A percentile compares a stretch with the other conserved stretches of the same genome.
These are phyloP conservation scores for Esperia sulphurella DNA, from an alignment of 2,888 invertebrate species.

Conservation along the genomic window DNA sequence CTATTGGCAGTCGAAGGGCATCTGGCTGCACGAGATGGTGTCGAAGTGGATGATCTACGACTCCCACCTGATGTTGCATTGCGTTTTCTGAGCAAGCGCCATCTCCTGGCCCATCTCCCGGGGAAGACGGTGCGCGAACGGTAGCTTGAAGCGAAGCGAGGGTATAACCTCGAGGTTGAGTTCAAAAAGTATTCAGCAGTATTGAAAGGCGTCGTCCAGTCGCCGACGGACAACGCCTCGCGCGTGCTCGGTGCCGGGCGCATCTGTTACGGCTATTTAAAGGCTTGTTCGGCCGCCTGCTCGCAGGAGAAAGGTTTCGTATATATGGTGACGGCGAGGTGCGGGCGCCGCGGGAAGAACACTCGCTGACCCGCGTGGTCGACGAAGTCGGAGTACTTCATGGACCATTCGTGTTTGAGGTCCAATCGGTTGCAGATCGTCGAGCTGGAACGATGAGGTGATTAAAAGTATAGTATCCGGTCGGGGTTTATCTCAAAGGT, in stretches of 20 bases:
- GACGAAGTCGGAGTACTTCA: conserved; percentile 73
- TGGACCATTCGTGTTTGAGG: conserved; percentile 68
- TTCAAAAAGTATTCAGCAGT: background rate
- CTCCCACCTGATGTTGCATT: background rate
- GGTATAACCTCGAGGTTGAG: too few relatives aligned
- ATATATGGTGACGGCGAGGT: conserved; percentile 61
- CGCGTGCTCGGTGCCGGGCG: background rate
- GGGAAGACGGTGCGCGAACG: background rate
- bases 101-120: background rate
- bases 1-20: background rate
- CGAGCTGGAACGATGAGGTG: conserved; percentile 37
- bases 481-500: too few relatives aligned
- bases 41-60: background rate
- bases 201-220: background rate
- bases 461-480: too few relatives aligned
- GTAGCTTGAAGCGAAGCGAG: background rate
- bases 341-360: conserved; percentile 73
- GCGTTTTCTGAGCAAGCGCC: background rate
- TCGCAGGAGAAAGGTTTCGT: conserved; percentile 40
- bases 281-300: conserved; percentile 23
- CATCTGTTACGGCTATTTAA: conserved; percentile 29
- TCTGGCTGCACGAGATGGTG: background rate
- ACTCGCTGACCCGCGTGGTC: conserved; percentile 64
- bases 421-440: conserved; percentile 68
- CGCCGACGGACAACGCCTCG: background rate